These are phyloP conservation scores for Pteruthius melanotis DNA, from an alignment of 2,113 vertebrate species.

Conservation along the genomic window DNA sequence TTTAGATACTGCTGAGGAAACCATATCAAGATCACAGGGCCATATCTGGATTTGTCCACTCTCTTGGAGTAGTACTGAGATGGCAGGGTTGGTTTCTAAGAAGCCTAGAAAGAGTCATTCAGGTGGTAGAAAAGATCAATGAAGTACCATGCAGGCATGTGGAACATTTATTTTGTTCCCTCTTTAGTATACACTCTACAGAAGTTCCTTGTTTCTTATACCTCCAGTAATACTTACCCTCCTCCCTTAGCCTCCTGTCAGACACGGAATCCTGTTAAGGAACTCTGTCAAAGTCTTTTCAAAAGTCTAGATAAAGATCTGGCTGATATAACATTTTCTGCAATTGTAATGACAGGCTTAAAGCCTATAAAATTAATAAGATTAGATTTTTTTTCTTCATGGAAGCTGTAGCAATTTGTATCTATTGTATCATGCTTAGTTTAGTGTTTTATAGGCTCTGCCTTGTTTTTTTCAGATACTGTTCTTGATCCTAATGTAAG, in stretches of 20 bases:
- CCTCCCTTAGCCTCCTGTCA: background rate
- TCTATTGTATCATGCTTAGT: background rate
- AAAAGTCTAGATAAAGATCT: background rate
- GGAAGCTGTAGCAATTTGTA: background rate
- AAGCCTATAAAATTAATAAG: background rate
- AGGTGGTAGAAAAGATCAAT: background rate
- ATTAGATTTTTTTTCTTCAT: background rate
- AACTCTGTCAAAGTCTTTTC: background rate
- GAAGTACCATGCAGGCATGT: background rate
- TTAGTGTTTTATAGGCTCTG: background rate
- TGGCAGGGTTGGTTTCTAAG: background rate
- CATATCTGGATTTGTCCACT: background rate
- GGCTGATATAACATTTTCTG: background rate
- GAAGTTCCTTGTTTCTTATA: background rate
- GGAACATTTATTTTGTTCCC: background rate
- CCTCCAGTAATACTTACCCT: background rate
- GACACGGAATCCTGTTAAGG: background rate
- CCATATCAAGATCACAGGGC: background rate
- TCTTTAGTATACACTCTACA: accelerated
- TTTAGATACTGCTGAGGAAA: background rate
- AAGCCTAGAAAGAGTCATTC: background rate
- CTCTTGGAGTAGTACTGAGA: background rate
- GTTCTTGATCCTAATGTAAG: background rate
- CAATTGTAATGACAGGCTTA: background rate
- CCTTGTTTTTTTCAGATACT: background rate